Conservation (phyloP, 2,797 vertebrate species). For the Enteromius afrohamiltoni region DNA sequence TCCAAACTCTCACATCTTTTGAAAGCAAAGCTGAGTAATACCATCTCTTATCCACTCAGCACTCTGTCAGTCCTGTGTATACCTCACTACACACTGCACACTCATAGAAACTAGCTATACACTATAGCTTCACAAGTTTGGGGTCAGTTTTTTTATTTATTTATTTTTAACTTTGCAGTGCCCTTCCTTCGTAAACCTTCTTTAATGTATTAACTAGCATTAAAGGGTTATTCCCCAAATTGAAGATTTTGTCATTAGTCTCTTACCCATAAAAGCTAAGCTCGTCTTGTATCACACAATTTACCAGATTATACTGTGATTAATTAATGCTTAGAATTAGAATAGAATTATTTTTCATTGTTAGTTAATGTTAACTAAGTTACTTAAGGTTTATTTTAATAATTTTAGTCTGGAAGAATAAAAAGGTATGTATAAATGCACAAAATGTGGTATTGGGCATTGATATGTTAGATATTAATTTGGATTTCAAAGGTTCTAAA, state of each 20-base stretch:
- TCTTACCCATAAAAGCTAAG: too few relatives aligned
- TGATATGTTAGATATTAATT: background rate
- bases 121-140: background rate
- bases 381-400: background rate
- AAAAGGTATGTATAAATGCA: background rate
- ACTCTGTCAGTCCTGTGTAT: background rate
- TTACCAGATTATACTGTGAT: background rate
- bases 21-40: background rate
- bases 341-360: background rate
- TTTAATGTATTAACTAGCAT: background rate
- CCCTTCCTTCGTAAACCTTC: background rate
- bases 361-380: too few relatives aligned
- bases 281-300: background rate
- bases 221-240: too few relatives aligned
- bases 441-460: background rate
- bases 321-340: background rate
- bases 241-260: too few relatives aligned
- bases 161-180: background rate
- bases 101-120: background rate
- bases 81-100: background rate
- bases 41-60: background rate
- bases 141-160: background rate
- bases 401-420: background rate
- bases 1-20: conserved; percentile 9
- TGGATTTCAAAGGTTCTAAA: background rate